phyloP scores from a whole-genome alignment of 2,113 vertebrate species.

The Myrmecobius fasciatus region DNA sequence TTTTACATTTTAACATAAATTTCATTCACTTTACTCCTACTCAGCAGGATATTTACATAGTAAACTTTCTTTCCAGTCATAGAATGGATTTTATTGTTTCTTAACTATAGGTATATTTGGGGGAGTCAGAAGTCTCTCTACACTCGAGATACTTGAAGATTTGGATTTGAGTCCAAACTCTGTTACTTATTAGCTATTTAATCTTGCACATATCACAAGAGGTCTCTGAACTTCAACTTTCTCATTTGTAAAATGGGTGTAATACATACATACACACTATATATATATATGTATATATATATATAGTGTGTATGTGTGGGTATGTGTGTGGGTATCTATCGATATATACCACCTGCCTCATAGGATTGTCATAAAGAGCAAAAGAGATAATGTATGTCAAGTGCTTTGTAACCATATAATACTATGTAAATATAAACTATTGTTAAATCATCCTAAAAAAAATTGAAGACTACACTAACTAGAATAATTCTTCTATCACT shows the following conservation, averaged over 20 bases:
- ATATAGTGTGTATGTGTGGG: no score
- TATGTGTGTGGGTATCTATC: no score
- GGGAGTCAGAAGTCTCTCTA: neutral
- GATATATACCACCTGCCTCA: neutral
- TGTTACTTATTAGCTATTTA: neutral
- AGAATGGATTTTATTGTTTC: neutral
- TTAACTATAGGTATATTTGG: neutral
- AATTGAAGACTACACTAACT: neutral
- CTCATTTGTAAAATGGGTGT: neutral
- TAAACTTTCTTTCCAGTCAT: neutral
- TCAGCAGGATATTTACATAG: neutral
- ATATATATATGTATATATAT: no score
- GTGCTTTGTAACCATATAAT: neutral
- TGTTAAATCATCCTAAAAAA: neutral
- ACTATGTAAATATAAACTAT: neutral
- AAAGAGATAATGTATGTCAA: neutral
- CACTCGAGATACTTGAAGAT: neutral
- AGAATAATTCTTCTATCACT: neutral
- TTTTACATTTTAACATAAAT: neutral
- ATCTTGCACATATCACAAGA: neutral
- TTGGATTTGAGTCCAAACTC: neutral
- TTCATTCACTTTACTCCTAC: neutral
- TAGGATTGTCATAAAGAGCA: neutral
- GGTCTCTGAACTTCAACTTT: neutral
- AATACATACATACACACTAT: no score